These are phyloP conservation scores for Sandelia bainsii DNA, from an alignment of 2,797 vertebrate genomes.

Conservation along the genomic window DNA sequence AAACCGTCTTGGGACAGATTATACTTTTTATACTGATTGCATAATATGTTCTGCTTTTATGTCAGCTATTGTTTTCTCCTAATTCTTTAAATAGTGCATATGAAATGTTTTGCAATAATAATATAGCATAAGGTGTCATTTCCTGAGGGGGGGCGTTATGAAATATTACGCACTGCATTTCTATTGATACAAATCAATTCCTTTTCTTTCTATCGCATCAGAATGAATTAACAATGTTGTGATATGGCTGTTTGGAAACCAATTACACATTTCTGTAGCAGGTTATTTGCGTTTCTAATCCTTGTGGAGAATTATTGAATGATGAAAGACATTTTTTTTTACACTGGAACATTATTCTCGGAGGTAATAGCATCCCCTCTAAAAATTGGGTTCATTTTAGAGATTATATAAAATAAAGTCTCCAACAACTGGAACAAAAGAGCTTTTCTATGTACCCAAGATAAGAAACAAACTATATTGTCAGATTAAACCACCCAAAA, in stretches of 20 bases:
- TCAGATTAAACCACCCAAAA: neutral
- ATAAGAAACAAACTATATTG: too few relatives aligned
- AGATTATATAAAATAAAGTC: neutral
- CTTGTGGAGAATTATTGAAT: constrained; percentile 28
- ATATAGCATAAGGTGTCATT: neutral
- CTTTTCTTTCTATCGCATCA: constrained; percentile 11
- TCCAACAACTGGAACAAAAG: neutral
- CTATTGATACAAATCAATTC: constrained; percentile 25
- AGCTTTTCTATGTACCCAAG: neutral
- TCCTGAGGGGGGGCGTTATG: neutral
- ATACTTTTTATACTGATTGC: constrained; percentile 19
- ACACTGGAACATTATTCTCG: neutral
- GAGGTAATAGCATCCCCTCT: neutral
- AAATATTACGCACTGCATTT: constrained; percentile 1
- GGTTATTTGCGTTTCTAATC: constrained; percentile 59
- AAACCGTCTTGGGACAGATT: constrained; percentile 32
- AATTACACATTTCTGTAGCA: constrained; percentile 44
- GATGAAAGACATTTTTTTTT: constrained; percentile 21
- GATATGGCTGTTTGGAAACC: constrained; percentile 31
- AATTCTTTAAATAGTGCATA: neutral
- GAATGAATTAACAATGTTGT: constrained; percentile 18
- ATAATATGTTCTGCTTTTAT: constrained; percentile 29
- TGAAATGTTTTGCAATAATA: neutral
- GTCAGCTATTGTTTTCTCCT: constrained; percentile 1
- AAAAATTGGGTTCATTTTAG: constrained; percentile 1